Evolutionary conservation across 2,797 vertebrate species (phyloP).

Genomic region (Pelobates cultripes): DNA sequence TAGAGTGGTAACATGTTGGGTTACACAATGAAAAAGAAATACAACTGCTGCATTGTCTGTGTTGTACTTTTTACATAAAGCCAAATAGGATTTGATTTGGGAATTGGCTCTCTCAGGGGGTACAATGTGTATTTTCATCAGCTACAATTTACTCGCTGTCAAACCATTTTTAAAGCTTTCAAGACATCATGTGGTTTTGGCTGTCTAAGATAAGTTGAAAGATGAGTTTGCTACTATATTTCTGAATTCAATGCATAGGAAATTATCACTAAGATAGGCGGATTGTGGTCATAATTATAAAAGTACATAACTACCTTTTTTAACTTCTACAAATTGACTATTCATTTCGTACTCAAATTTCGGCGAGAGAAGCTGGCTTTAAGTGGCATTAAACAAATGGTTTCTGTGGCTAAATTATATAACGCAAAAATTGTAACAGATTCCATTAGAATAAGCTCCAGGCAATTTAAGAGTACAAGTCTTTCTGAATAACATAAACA

Average conservation of each 20-base stretch:
- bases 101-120: slow-evolving; percentile 1
- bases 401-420: neutral
- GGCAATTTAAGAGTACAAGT: neutral
- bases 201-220: slow-evolving; percentile 28
- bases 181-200: slow-evolving; percentile 47
- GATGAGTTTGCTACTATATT: neutral
- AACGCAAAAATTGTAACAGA: neutral
- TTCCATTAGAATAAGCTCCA: neutral
- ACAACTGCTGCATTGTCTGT: too few species aligned
- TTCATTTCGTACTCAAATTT: neutral
- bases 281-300: slow-evolving; percentile 27
- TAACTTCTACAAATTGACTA: neutral
- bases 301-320: neutral
- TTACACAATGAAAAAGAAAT: too few species aligned
- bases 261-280: slow-evolving; percentile 32
- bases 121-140: slow-evolving; percentile 24
- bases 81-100: slow-evolving; percentile 20
- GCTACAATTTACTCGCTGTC: slow-evolving; percentile 26
- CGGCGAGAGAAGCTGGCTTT: neutral
- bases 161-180: slow-evolving; percentile 33
- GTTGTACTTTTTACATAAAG: neutral
- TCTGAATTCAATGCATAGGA: slow-evolving; percentile 45
- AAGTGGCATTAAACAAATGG: neutral
- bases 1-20: too few species aligned
- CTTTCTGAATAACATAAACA: neutral